A percentile compares a stretch with the other conserved stretches of the same genome.
Evolutionary conservation across 2,797 vertebrate species (phyloP).

Genomic region (Chaetophractus vellerosus): DNA sequence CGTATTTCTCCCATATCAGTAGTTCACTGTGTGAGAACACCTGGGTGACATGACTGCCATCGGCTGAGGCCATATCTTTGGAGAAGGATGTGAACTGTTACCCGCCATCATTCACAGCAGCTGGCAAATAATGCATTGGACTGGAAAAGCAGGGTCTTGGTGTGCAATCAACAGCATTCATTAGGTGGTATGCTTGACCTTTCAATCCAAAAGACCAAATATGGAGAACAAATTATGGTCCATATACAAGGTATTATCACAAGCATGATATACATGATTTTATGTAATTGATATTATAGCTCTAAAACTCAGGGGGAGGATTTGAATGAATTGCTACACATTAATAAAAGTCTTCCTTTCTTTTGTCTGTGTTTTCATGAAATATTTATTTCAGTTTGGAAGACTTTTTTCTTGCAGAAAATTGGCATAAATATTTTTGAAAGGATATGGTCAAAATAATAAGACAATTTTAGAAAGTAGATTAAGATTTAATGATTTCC

Average conservation of each 20-base stretch:
- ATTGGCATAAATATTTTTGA: slow-evolving; percentile 16
- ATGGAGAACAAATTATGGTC: background rate
- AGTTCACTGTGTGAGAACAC: background rate
- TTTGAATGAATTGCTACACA: background rate
- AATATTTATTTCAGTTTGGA: background rate
- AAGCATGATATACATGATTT: background rate
- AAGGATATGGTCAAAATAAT: slow-evolving; percentile 32
- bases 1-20: background rate
- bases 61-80: background rate
- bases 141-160: background rate
- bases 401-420: background rate
- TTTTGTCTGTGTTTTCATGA: background rate
- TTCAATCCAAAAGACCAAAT: background rate
- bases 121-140: background rate
- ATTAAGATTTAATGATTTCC: slow-evolving; percentile 60
- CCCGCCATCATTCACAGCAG: background rate
- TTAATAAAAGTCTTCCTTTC: background rate
- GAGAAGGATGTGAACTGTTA: background rate
- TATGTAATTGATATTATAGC: background rate
- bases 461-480: background rate
- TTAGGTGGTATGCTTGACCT: background rate
- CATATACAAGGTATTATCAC: background rate
- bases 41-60: background rate
- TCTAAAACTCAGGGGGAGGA: background rate
- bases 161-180: background rate